Evolutionary conservation across 2,797 vertebrate genomes (phyloP), one percentile per base, ranked within the genome.

Genomic region (Eulemur albifrons): DNA sequence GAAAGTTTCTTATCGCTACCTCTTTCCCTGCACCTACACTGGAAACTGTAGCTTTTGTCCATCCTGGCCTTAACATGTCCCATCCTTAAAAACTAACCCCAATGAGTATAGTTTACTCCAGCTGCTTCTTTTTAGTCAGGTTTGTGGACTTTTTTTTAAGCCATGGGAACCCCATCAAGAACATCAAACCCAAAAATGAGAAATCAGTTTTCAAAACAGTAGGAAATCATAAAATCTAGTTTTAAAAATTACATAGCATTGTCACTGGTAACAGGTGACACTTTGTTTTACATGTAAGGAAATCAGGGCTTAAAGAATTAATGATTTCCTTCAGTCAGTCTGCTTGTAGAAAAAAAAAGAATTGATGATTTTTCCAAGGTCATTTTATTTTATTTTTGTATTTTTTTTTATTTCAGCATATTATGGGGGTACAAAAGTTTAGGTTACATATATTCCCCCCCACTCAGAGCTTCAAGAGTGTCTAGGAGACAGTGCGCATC

Each of bases 221-320:
- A 81, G 38, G 94, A 90, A 94, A 94, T 45, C 50, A 69, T 59
- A 94, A 94, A 93, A 77, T 81, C 73, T 80, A 70, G 57, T 57
- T 89, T 72, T n/a, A 83, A 88, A 95, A 73, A 69, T 50, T 63
- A 81, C 40, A 48, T 30, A n/a, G 45, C 67, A 81, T 18, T 91
- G 38, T 85, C 77, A 89, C 27, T 63, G 6, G 30, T 88, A 84
- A 85, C 45, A 92, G 92, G 32, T 43, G 45, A 80, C 20, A 94
- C 21, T 89, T 92, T n/a, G 10, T 88, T 94, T 97, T 88, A 83
- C 21, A 88, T 32, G 15, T 93, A 91, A 88, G 48, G 14, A 95
- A 94, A 70, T 76, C 5, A 85, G 57, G 65, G 12, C 38, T 54
- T 97, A 70, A 87, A 91, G 59, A 94, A 89, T 77, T 89, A 69